Conservation (phyloP, 2,113 vertebrate genomes). For the Tonatia bakeri region DNA sequence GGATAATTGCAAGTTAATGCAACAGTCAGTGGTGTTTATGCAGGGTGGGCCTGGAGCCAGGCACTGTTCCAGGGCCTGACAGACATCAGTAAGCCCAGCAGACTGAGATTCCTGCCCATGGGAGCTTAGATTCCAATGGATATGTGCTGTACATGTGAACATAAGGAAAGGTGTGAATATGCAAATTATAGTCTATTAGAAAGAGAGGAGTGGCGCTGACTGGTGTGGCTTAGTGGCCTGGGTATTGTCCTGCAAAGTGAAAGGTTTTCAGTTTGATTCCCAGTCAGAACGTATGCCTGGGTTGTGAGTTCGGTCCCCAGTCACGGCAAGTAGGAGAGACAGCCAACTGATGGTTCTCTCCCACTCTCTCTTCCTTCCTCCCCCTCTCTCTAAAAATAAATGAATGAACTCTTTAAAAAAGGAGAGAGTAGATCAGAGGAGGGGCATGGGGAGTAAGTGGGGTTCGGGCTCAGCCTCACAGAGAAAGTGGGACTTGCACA, state of each 20-base stretch:
- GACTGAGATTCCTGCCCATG: neutral
- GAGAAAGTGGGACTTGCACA: neutral
- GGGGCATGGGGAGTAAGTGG: neutral
- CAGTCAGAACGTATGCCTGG: too few species aligned
- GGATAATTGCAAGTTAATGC: too few species aligned
- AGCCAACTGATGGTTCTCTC: too few species aligned
- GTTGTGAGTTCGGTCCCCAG: too few species aligned
- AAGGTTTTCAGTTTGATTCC: too few species aligned
- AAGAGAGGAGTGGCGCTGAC: neutral
- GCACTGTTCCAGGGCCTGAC: neutral
- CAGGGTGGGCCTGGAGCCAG: neutral
- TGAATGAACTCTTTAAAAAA: too few species aligned
- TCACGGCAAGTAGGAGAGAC: too few species aligned
- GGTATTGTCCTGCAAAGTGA: too few species aligned
- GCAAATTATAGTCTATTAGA: neutral
- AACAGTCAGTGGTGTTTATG: fast-evolving
- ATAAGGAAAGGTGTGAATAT: neutral
- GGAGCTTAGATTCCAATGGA: neutral
- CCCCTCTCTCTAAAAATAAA: too few species aligned
- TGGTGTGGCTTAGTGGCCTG: too few species aligned
- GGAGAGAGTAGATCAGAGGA: neutral
- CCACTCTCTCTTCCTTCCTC: too few species aligned
- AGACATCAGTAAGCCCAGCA: neutral
- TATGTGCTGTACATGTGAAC: neutral
- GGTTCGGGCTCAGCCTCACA: neutral